Conservation (phyloP, 37 sponge, comb jelly and placozoan species). For the Geodia barretti region DNA sequence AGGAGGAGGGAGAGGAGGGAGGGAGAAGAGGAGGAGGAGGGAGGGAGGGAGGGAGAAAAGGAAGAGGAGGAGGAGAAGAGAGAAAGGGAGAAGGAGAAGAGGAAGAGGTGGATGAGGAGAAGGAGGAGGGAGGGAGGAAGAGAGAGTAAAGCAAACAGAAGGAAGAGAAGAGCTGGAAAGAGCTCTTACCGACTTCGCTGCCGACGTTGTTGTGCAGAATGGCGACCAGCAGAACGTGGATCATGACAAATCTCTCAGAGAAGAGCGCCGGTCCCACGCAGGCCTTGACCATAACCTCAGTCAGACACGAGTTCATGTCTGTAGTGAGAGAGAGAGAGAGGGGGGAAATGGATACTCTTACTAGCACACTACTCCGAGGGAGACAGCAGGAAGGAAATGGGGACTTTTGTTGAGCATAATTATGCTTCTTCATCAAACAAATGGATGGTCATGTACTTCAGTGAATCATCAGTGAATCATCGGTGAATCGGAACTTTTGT, state of each 20-base stretch:
- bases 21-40: background rate
- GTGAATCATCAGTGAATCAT: too few relatives aligned
- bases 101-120: background rate
- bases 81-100: background rate
- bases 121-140: background rate
- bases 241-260: constrained; percentile 69
- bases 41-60: background rate
- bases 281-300: constrained; percentile 52
- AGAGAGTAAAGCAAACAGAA: too few relatives aligned
- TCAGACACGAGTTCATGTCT: constrained; percentile 68
- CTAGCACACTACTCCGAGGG: too few relatives aligned
- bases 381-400: background rate
- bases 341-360: background rate
- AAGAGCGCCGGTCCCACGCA: constrained; percentile 52
- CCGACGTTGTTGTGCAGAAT: constrained; percentile 70
- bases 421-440: too few relatives aligned
- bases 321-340: background rate
- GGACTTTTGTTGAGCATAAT: too few relatives aligned
- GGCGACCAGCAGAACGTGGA: constrained; percentile 84
- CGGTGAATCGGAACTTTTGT: too few relatives aligned
- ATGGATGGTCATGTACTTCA: too few relatives aligned
- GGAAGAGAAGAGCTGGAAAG: background rate
- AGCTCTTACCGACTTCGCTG: constrained; percentile 77
- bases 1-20: background rate
- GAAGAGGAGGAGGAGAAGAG: background rate